Evolutionary conservation across 1,140 invertebrate species (phyloP).

Genomic region (Oncopeltus fasciatus): DNA sequence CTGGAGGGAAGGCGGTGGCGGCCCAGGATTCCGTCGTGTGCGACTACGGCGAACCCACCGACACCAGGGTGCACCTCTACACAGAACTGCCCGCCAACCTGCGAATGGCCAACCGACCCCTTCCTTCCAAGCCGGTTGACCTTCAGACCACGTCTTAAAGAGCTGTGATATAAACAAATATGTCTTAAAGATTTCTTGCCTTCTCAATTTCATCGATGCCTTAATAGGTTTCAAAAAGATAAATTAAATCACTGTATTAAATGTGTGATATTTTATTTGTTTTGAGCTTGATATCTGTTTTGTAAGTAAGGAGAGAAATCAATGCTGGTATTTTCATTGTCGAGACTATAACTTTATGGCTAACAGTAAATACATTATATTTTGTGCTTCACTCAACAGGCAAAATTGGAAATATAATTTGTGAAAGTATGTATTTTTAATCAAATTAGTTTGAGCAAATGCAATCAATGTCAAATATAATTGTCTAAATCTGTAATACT

Average conservation of each 20-base stretch:
- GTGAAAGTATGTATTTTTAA: no score
- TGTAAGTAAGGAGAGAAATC: no score
- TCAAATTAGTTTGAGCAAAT: no score
- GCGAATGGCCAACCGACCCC: constrained; percentile 46
- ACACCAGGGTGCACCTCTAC: constrained; percentile 51
- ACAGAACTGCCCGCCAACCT: constrained; percentile 43
- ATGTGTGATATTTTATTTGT: constrained; percentile 1
- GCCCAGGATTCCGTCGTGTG: constrained; percentile 31
- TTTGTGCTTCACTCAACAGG: no score
- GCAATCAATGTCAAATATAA: no score
- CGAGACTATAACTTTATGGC: no score
- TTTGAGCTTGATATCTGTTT: constrained; percentile 6
- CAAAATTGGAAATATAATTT: no score
- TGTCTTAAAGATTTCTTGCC: constrained; percentile 13
- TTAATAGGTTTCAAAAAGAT: constrained; percentile 7
- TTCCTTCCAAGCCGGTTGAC: constrained; percentile 47
- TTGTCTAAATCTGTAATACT: no score
- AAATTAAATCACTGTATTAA: not conserved
- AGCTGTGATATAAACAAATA: constrained; percentile 22
- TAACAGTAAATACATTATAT: no score
- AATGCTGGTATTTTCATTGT: no score
- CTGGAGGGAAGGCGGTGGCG: constrained; percentile 25
- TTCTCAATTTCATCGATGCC: constrained; percentile 9
- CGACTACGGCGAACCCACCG: constrained; percentile 57
- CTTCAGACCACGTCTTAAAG: constrained; percentile 17